Evolutionary conservation across 1,140 invertebrate genomes (phyloP), one percentile per base, ranked within the genome.

Genomic region (Episyrphus balteatus): DNA sequence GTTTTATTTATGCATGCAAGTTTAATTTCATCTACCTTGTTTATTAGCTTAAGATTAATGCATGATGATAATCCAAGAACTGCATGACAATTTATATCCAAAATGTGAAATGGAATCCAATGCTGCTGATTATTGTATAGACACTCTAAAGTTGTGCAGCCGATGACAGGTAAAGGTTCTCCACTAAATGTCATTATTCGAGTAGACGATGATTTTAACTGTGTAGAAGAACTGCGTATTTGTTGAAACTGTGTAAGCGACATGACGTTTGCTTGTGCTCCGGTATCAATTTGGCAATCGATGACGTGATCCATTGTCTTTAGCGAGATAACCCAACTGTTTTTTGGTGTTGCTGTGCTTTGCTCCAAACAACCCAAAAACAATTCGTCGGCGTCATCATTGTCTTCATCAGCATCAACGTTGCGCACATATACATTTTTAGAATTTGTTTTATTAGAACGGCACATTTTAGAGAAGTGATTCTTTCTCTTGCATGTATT

Each of bases 211-310:
- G n/a, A n/a, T n/a, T n/a, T n/a, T n/a, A n/a, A n/a, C n/a, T n/a
- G n/a, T n/a, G n/a, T n/a, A n/a, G n/a, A n/a, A n/a, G n/a, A n/a
- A 26, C 32, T 36, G 38, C 17, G 42, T 15, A 5, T 36, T 49
- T 34, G 10, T 31, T 47, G 12, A 13, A 18, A 14, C 34, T 43
- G 12, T 44, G 9, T 30, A 36, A 49, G 45, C 43, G 54, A 48
- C 36, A 52, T 43, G 7, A 55, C 46, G 49, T 54, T 57, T 10
- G 47, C 48, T 40, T 51, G 41, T 15, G 51, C 50, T 12, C 56
- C 51, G 6, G 52, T 53, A 44, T 57, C 51, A 33, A 57, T 26
- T 44, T 55, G 53, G 41, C 50, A 51, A n/a, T 39, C 33, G 41
- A 57, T 33, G n/a, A 44, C 44, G 10, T 39, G 40, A 39, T 46